Base-by-base conservation (phyloP, 1,140 invertebrate species). In the Zaprionus taronus region DNA sequence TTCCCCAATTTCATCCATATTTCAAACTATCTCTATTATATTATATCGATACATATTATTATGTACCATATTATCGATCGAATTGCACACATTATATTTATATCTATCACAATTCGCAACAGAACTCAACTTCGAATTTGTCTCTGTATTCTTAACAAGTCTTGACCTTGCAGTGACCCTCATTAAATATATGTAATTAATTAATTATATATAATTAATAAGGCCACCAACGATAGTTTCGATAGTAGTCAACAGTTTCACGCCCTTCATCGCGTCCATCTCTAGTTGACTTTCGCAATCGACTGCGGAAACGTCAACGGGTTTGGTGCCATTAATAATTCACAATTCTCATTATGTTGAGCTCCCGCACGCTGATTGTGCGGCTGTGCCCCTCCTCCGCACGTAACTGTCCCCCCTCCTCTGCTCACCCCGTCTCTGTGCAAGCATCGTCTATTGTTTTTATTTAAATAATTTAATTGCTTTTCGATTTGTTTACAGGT, bases 401-500 rank as follows among this genome's bases (percentile, higher is more conserved):
- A 3, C n/a, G 5, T 44, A 9, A n/a, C 41, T 9, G 1, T n/a
- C 6, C 41, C 6, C 5, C 31, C 31, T 34, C 31, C 31, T 0
- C 31, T 34, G 6, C 4, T n/a, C 5, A 5, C 6, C n/a, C n/a
- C n/a, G 4, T 15, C 38, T 6, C 38, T 17, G 41, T 3, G n/a
- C 41, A 4, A 6, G n/a, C 41, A 47, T 17, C 41, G 41, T 20
- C 41, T 47, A 47, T 90, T 90, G 81, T 85, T 89, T 89, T 85
- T 85, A 85, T 89, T 89, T 89, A 81, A 89, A 89, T 89, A 85
- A 89, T 89, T 89, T 89, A 89, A 89, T 89, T 89, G 85, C 85
- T 89, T 89, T 89, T 89, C 85, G 81, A 89, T 89, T 89, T 90
- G 85, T 89, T 90, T 89, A 89, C 85, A 89, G 81, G 85, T 72